Evolutionary conservation across 2,113 vertebrate species (phyloP), one percentile per base, ranked within the genome.

Genomic region (Pholis gunnellus): DNA sequence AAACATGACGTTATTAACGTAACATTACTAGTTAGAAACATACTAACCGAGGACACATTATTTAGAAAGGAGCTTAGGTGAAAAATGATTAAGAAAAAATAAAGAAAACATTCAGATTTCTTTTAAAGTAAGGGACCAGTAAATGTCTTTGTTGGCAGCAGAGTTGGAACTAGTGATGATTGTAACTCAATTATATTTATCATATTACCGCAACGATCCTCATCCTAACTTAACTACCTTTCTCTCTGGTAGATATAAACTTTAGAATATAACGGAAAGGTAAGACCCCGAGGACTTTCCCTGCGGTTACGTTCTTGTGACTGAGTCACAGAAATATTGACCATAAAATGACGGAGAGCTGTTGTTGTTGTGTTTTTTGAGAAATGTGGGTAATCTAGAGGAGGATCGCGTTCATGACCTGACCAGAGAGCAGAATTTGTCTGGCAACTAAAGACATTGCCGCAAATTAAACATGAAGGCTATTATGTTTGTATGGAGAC

Each of bases 391-490:
- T 76, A 65, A 78, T 61, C 5, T 14, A 77, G 50, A 63, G 15
- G 3, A 34, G 8, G 46, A 67, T 78, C 20, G 69, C 57, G 61
- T 46, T 27, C 44, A 40, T 10, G 10, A 75, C 66, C 29, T 50
- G 81, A 82, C 67, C 57, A 38, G 63, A 52, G 27, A 56, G 69
- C 10, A 71, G 42, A 76, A 75, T 69, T 44, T 59, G 36, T 75
- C 72, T 56, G 52, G 25, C 31, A 69, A 71, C 72, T 57, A 67
- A 78, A 54, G 72, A 42, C 15, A 11, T 11, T 52, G n/a, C 65
- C 46, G n/a, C 64, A 75, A 63, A 75, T 11, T 56, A 44, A 74
- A 82, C 59, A 76, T 74, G 60, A 81, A 73, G 27, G 31, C 31
- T 42, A 64, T 44, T 50, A 61, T 77, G 54, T 59, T 79, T 70